phyloP scores from a whole-genome alignment of 2,888 invertebrate genomes.

The Trachelus troglodyta region DNA sequence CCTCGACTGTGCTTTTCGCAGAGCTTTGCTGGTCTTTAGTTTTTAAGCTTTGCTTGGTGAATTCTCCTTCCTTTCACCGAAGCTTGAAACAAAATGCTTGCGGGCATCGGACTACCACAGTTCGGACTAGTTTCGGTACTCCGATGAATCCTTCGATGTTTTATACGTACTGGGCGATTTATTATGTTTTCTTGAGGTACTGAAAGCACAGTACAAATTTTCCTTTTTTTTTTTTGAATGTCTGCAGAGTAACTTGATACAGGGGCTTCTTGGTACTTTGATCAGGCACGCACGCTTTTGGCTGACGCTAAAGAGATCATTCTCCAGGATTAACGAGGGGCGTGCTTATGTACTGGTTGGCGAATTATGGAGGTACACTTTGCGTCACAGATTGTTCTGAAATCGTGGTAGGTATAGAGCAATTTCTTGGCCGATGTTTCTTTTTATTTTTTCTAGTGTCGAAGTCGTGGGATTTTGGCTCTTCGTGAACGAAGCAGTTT shows the following conservation, averaged over 20 bases:
- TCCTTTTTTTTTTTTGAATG: background rate
- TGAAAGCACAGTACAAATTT: background rate
- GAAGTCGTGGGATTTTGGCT: background rate
- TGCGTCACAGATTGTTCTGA: background rate
- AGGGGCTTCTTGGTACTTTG: background rate
- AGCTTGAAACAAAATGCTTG: background rate
- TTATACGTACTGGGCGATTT: background rate
- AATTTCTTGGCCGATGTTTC: background rate
- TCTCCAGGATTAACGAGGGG: background rate
- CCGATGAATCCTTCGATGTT: background rate
- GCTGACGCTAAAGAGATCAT: background rate
- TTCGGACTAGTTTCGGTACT: background rate
- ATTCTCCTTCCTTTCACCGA: background rate
- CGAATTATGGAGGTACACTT: background rate
- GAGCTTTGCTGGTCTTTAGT: background rate
- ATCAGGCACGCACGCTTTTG: background rate
- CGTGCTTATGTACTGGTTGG: background rate
- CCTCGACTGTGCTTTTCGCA: background rate
- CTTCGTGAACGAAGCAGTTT: background rate
- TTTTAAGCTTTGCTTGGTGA: background rate
- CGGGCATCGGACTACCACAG: background rate
- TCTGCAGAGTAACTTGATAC: background rate
- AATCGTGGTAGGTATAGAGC: background rate
- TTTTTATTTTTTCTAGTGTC: background rate
- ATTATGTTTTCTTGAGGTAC: background rate